Conservation (phyloP, 2,797 vertebrate genomes). For the Lophotriccus pileatus region DNA sequence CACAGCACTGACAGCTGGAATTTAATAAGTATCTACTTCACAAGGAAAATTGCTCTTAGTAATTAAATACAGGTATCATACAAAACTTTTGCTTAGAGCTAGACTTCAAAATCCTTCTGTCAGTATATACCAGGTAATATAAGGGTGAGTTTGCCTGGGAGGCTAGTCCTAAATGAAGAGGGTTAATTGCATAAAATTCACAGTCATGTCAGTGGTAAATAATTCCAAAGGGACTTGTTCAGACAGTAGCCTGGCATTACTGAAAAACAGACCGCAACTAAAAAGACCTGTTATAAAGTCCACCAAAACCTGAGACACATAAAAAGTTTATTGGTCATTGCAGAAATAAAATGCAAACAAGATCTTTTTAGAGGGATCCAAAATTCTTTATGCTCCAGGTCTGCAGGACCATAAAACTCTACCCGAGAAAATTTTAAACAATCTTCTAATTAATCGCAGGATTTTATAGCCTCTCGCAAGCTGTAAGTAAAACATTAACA, state of each 20-base stretch:
- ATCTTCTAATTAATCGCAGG: constrained; percentile 59
- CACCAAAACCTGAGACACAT: constrained; percentile 57
- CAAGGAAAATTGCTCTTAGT: constrained; percentile 52
- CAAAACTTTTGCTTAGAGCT: constrained; percentile 22
- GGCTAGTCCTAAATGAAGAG: neutral
- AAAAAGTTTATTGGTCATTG: constrained; percentile 68
- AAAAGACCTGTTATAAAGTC: constrained; percentile 43
- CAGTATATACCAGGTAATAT: neutral
- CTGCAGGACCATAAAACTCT: constrained; percentile 45
- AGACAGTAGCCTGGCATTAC: constrained; percentile 2
- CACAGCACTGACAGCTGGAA: constrained; percentile 70
- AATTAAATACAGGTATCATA: constrained; percentile 70
- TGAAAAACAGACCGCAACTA: constrained; percentile 19
- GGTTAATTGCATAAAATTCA: constrained; percentile 62
- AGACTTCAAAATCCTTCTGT: constrained; percentile 16
- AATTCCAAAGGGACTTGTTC: constrained; percentile 41
- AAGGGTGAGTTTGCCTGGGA: constrained; percentile 9
- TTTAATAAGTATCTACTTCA: constrained; percentile 63
- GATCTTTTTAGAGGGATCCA: constrained; percentile 45
- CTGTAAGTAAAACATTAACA: constrained; percentile 46
- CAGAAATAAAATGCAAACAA: constrained; percentile 60
- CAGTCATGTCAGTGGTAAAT: constrained; percentile 18
- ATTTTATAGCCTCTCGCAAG: constrained; percentile 50
- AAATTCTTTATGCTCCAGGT: constrained; percentile 34
- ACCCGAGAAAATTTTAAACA: constrained; percentile 56